Evolutionary conservation across 2,888 invertebrate genomes (phyloP), one percentile per base, ranked within the genome.

Genomic region (Acanthosepion pharaonis): DNA sequence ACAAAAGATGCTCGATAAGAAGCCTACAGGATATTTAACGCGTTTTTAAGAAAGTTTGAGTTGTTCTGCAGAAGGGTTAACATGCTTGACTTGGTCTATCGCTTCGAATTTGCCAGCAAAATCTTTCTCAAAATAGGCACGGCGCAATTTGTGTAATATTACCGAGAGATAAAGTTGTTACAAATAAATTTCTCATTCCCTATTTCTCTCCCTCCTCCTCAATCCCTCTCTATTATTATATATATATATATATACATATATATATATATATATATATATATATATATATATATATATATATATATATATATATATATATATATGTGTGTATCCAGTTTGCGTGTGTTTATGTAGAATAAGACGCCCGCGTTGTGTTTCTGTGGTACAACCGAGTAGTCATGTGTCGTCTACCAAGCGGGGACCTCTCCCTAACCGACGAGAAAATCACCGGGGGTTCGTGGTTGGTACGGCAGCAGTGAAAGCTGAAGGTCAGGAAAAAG

Each of bases 221-320:
- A 0, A 0, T 20, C 15, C 18, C 15, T 2, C 15, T 3, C 0
- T 20, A 55, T 20, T 5, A 2, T 3, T 20, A 20, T 20, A 55
- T 20, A 55, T 55, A 55, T 55, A 55, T 55, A 55, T 55, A 55
- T 55, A 55, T 55, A 55, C 20, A 20, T 20, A 20, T 20, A 55
- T 20, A 55, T 55, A 55, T 55, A 55, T 55, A 55, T 55, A 55
- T 55, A 55, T 55, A 55, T 55, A 20, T 55, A 55, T 20, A 55
- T 20, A 55, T 20, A 55, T 20, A 55, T 55, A 20, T 18, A 23
- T 20, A 23, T 59, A 23, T 23, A 23, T 59, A 23, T 59, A 23
- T 59, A 23, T 59, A 23, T 59, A 59, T 59, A 59, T 59, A 59
- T 59, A 59, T 59, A 59, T 59, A 59, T 59, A 59, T 59, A 59